Evolutionary conservation across 2,113 vertebrate species (phyloP), one percentile per base, ranked within the genome.

Genomic region (Opisthocomus hoazin): DNA sequence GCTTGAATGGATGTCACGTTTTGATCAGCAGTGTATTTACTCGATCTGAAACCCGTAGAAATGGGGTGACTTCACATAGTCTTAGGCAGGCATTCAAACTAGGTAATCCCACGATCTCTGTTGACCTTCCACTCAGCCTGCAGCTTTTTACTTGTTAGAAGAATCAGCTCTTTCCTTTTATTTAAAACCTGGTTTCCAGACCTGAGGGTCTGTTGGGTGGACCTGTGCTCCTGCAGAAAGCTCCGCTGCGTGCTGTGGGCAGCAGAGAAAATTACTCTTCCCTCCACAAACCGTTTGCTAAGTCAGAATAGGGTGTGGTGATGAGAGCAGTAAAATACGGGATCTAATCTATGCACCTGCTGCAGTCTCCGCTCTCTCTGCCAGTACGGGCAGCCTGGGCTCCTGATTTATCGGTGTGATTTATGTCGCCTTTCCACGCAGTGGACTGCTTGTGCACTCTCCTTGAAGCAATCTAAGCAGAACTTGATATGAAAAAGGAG

Each of bases 351-450:
- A 6, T 48, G 87, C 84, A 84, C 75, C 93, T 94, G 90, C 87
- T 74, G 60, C 86, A 81, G 48, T 61, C 63, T 80, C 36, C 34
- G 27, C 20, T 45, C 50, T 46, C 51, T 24, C 63, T 64, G 87
- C 83, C 4, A 2, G 32, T 22, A 43, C 3, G 0, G 43, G 80
- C 45, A 89, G 81, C 71, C 77, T 5, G n/a, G 29, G n/a, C 7
- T 82, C 64, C 46, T 88, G 95, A 94, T 94, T 96, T 93, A 94
- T 5, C 19, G 69, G 10, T n/a, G 3, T 54, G 70, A 94, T 90
- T 95, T 92, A 92, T 6, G 30, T 3, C n/a, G 14, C 70, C 83
- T 65, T 36, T 84, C 79, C 74, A 45, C 4, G 0, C 66, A 0
- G 2, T 12, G 57, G 51, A 10, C 84, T 43, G 66, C 51, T 50